Conservation (phyloP, 2,888 invertebrate species). For the Leptopilina syphax region DNA sequence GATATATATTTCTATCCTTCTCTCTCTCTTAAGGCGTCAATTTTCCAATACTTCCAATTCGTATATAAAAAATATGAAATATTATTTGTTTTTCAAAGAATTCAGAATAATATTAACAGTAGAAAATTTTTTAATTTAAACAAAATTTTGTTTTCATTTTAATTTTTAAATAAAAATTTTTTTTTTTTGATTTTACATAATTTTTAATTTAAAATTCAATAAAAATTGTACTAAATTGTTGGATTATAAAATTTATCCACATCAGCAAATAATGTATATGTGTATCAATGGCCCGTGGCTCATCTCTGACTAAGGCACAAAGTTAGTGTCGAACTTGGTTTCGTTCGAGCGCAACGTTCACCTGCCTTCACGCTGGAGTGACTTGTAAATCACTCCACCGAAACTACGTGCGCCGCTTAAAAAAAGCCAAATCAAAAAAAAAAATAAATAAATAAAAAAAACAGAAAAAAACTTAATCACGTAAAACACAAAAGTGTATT, state of each 20-base stretch:
- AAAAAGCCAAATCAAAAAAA: slow-evolving; percentile 10
- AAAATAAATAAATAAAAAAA: too few species aligned
- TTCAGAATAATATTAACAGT: too few species aligned
- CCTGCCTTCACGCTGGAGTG: slow-evolving; percentile 75
- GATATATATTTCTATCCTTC: too few species aligned
- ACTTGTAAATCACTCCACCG: slow-evolving; percentile 75
- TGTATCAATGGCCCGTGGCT: slow-evolving; percentile 36
- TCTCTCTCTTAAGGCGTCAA: too few species aligned
- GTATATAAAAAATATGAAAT: too few species aligned
- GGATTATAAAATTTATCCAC: background rate
- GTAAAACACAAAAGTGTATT: slow-evolving; percentile 47
- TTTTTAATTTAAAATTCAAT: background rate
- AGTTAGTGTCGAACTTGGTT: slow-evolving; percentile 34
- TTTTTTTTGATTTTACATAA: too few species aligned
- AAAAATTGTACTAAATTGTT: background rate
- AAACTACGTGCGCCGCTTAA: slow-evolving; percentile 67
- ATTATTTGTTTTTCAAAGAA: too few species aligned
- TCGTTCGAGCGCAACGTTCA: slow-evolving; percentile 71
- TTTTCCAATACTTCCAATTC: too few species aligned
- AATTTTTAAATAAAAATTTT: too few species aligned
- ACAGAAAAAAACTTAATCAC: slow-evolving; percentile 39
- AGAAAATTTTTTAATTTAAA: too few species aligned
- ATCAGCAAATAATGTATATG: background rate
- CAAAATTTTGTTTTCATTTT: too few species aligned
- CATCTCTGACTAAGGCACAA: slow-evolving; percentile 37